Base-by-base conservation (phyloP, 2,888 invertebrate genomes). In the Rhagium mordax region DNA sequence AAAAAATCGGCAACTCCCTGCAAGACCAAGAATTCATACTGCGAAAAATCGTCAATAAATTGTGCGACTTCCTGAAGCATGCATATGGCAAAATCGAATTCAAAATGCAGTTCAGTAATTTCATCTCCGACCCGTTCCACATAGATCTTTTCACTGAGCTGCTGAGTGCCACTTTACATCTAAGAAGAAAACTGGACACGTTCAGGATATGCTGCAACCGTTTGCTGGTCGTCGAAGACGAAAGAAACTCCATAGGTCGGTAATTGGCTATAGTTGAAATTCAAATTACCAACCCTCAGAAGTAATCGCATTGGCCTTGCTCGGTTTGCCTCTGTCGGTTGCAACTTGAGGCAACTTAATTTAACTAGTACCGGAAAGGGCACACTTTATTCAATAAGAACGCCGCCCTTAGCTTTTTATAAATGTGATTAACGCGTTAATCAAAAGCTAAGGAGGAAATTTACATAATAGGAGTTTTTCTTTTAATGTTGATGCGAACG, bases 201-300 rank as follows among this genome's bases (percentile, higher is more conserved):
- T 85, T 84, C 72, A 78, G 81, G 24, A 82, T 83, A 15, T 83
- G 83, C 66, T 84, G 84, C 64, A 81, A 84, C 55, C 72, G 83
- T 16, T 74, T 86, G 13, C 70, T 86, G 18, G 67, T 80, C 1
- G 74, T 85, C 33, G 86, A 86, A 77, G 85, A 86, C 51, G 85
- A 86, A 75, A 74, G 85, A 48, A 86, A 85, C 71, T 60, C 74
- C 20, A 81, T 85, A 77, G 84, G 85, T 84, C 72, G 51, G 76
- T 72, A 49, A 41, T 57, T 47, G 15, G 5, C 0, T 33, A 18
- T 15, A n/a, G 21, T 15, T 24, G 15, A 57, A 57, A 24, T 24
- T 41, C 4, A n/a, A 55, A 55, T 55, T 55, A 15, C n/a, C n/a
- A 13, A n/a, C 27, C 24, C 27, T 4, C 27, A 41, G 21, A 55